Evolutionary conservation across 2,797 vertebrate species (phyloP).

Genomic region (Sciurus carolinensis): DNA sequence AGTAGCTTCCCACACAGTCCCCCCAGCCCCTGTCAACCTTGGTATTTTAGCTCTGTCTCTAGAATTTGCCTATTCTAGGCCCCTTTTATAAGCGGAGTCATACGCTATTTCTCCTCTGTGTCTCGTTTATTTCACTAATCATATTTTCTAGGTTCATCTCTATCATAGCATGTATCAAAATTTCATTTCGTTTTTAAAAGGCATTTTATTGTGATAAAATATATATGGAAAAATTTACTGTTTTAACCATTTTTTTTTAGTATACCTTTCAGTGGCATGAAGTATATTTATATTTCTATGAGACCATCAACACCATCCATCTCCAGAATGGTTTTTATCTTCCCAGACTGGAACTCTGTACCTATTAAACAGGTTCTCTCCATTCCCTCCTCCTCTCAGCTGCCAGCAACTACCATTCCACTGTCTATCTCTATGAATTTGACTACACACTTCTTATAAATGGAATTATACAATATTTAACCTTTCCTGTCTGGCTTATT

Average conservation of each 20-base stretch:
- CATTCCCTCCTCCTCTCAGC: neutral
- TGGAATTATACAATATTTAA: slow-evolving; percentile 14
- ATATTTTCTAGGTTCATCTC: neutral
- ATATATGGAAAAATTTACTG: neutral
- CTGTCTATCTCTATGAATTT: neutral
- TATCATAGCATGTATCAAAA: neutral
- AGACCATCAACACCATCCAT: neutral
- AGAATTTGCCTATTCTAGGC: neutral
- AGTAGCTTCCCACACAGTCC: neutral
- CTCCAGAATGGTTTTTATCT: neutral
- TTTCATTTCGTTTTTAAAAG: neutral
- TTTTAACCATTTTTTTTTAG: too few species aligned
- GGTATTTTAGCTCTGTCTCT: neutral
- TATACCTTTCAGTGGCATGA: neutral
- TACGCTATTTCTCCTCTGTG: neutral
- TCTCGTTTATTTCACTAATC: neutral
- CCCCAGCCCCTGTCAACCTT: neutral
- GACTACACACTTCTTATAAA: neutral
- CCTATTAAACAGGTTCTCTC: neutral
- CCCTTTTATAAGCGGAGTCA: neutral
- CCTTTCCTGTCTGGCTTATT: neutral
- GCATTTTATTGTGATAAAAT: neutral
- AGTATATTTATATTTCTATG: neutral
- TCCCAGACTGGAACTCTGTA: neutral
- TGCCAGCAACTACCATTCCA: neutral